Conservation (phyloP, 2,888 invertebrate genomes). For the Cryptocephalus primarius region DNA sequence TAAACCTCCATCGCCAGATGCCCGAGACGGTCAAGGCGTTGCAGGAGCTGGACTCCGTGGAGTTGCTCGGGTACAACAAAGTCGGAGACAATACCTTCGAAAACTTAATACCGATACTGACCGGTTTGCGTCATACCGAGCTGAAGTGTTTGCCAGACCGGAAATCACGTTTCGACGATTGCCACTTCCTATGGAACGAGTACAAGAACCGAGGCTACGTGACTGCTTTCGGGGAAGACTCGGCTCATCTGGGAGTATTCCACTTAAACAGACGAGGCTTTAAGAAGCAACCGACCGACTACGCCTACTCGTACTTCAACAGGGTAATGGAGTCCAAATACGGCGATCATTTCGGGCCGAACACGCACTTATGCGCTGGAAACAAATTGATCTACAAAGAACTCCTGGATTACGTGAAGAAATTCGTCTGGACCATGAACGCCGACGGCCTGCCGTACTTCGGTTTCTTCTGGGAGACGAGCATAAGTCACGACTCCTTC, state of each 20-base stretch:
- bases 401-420: slow-evolving; percentile 1
- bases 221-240: slow-evolving; percentile 74
- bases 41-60: slow-evolving; percentile 51
- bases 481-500: slow-evolving; percentile 61
- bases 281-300: slow-evolving; percentile 58
- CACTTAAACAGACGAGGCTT: slow-evolving; percentile 66
- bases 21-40: slow-evolving; percentile 55
- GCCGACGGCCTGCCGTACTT: slow-evolving; percentile 45
- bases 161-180: slow-evolving; percentile 50
- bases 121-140: slow-evolving; percentile 57
- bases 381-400: slow-evolving; percentile 1
- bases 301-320: slow-evolving; percentile 4
- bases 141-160: slow-evolving; percentile 49
- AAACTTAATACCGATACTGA: slow-evolving; percentile 71
- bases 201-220: slow-evolving; percentile 60
- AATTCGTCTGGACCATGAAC: slow-evolving; percentile 16
- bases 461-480: slow-evolving; percentile 70
- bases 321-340: neutral
- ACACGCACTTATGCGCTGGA: slow-evolving; percentile 1
- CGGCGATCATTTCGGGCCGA: slow-evolving; percentile 1
- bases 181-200: slow-evolving; percentile 67
- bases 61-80: slow-evolving; percentile 82
- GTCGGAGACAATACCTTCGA: slow-evolving; percentile 91
- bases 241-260: slow-evolving; percentile 60
- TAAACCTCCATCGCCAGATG: slow-evolving; percentile 78